Conservation (phyloP, 2,888 invertebrate species). For the Pterostichus madidus region DNA sequence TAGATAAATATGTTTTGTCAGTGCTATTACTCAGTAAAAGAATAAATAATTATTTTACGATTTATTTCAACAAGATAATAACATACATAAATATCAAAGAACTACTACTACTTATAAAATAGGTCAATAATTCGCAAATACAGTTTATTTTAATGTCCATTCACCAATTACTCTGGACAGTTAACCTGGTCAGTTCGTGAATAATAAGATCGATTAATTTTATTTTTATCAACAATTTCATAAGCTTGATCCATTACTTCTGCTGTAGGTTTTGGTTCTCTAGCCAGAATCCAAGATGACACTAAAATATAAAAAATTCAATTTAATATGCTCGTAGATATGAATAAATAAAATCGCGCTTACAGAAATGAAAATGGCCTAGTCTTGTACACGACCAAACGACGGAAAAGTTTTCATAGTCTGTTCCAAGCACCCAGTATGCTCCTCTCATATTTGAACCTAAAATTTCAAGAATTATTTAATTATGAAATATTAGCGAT, state of each 20-base stretch:
- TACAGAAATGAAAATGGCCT: slow-evolving; percentile 77
- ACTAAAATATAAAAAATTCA: slow-evolving; percentile 71
- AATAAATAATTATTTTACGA: neutral
- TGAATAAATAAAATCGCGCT: slow-evolving; percentile 71
- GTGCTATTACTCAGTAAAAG: too few species aligned
- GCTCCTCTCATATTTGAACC: slow-evolving; percentile 22
- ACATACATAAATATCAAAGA: neutral
- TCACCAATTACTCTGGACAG: slow-evolving; percentile 74
- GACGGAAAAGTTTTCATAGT: slow-evolving; percentile 65
- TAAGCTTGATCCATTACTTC: slow-evolving; percentile 82
- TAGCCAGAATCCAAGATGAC: slow-evolving; percentile 82
- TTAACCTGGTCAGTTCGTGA: slow-evolving; percentile 82
- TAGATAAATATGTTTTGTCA: too few species aligned
- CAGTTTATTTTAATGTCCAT: neutral
- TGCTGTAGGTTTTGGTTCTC: slow-evolving; percentile 80
- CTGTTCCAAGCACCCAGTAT: slow-evolving; percentile 66
- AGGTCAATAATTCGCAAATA: neutral
- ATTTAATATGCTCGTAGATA: neutral
- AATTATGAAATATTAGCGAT: too few species aligned
- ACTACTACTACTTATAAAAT: neutral
- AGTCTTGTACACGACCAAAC: slow-evolving; percentile 65
- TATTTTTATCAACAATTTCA: slow-evolving; percentile 79
- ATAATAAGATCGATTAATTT: slow-evolving; percentile 81
- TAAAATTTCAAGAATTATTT: neutral
- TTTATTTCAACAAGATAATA: slow-evolving; percentile 22